A percentile compares a stretch with the other conserved stretches of the same genome.
Evolutionary conservation across 2,888 invertebrate genomes (phyloP).

Genomic region (Epistrophella euchroma): DNA sequence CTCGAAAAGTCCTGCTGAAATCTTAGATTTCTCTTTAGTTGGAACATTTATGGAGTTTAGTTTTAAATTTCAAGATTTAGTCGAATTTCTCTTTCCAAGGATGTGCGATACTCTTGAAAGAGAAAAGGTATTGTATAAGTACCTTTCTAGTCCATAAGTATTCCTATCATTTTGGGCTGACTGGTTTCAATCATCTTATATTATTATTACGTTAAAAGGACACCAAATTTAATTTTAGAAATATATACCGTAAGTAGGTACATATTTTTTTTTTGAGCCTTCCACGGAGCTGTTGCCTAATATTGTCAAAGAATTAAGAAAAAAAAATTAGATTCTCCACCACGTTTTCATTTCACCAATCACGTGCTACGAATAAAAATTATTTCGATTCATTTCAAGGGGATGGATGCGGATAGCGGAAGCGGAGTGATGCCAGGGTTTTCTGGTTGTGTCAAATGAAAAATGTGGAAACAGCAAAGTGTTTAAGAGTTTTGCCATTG

Average conservation of each 20-base stretch:
- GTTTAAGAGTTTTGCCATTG: constrained; percentile 35
- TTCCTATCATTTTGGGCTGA: too few relatives aligned
- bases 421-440: not conserved
- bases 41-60: too few relatives aligned
- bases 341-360: constrained; percentile 58
- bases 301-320: constrained; percentile 41
- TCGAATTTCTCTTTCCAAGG: too few relatives aligned
- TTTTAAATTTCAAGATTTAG: too few relatives aligned
- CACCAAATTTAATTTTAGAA: constrained; percentile 18
- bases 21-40: too few relatives aligned
- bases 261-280: not conserved
- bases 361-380: constrained; percentile 76
- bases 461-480: constrained; percentile 43
- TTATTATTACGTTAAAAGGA: constrained; percentile 3
- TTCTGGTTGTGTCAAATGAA: constrained; percentile 36
- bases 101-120: too few relatives aligned
- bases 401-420: not conserved
- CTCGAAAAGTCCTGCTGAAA: too few relatives aligned
- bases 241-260: too few relatives aligned
- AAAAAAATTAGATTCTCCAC: constrained; percentile 44
- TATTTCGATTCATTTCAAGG: constrained; percentile 71
- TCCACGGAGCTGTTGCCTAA: not conserved
- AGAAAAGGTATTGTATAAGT: too few relatives aligned
- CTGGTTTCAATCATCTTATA: not conserved
- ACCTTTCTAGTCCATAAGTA: too few relatives aligned